Evolutionary conservation across 2,797 vertebrate genomes (phyloP), one percentile per base, ranked within the genome.

Genomic region (Staurois parvus): DNA sequence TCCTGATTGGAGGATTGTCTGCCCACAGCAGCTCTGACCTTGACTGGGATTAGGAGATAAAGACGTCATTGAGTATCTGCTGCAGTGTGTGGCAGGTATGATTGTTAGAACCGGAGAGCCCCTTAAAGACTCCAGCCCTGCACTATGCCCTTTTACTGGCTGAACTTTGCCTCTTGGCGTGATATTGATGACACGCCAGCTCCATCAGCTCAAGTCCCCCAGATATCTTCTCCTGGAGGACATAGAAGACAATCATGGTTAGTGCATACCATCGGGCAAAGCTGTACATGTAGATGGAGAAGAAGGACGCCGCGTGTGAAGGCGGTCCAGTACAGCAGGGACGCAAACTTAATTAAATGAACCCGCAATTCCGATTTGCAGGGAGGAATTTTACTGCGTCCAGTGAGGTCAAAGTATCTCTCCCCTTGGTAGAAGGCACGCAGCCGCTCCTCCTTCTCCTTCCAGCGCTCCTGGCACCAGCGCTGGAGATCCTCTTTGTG

Each of bases 201-300:
- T 99, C 98, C 59, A 99, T 91, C 87, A 99, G 90, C 93, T 99
- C 98, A 72, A 99, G 88, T 68, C 98, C 98, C 0, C 98, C 98
- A 4, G 95, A 92, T 19, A 96, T 7, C 93, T 94, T 96, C 67
- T 97, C 96, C 91, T 98, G 97, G 48, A 90, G 90, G 11, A 95
- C 67, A 9, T 93, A 98, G 45, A 99, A 90, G 9, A 92, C 4
- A 21, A 96, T 85, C 92, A 95, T 81, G 42, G 93, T 30, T 32
- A 95, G 84, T 62, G 94, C 95, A 91, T 97, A 99, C 93, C 97
- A 91, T 42, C 95, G 92, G 12, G 96, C 90, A 0, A 94, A 89
- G 37, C 92, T 92, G 91, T 92, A 98, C 42, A 95, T 88, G 92
- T 95, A 98, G 70, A 99, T 91, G 85, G 95, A 92, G 0, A 89